Evolutionary conservation across 2,888 invertebrate species (phyloP), one percentile per base, ranked within the genome.

Genomic region (Caenorhabditis angaria): DNA sequence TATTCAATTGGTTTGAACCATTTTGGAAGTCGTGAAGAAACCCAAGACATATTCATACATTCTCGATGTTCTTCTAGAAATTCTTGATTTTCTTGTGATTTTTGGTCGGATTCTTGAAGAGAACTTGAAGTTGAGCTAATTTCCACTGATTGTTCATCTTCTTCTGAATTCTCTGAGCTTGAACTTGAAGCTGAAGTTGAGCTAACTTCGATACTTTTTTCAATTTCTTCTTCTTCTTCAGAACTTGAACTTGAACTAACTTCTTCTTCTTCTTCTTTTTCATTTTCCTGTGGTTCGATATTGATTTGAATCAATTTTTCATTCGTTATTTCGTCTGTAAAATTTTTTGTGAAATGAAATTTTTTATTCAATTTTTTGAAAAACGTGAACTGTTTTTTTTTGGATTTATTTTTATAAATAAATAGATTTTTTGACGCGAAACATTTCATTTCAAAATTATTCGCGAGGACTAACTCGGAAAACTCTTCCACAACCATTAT

Each of bases 1-100:
- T 84, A 84, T 50, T 66, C 65, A 5, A 59, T 53, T 0, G 89
- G 89, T 18, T 78, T 25, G 10, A 88, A 66, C 18, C 70, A 67
- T 12, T 50, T 66, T 1, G 89, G 89, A 29, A 89, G 83, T n/a
- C 88, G 86, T 14, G 55, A 18, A 2, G 32, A 54, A 6, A 2
- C 87, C 88, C 89, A 24, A 87, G 88, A 74, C 86, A 89, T 14
- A 24, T 59, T 60, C 24, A 79, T 62, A 41, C 81, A 80, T 67
- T 81, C 10, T 10, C 41, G 41, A 41, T 32, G 32, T 5, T 32
- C 32, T 32, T 32, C 32, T 56, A 10, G 25, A 18, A 29, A 18
- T 24, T n/a, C n/a, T 55, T 28, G 55, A 29, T 14, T 18, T 2
- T n/a, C n/a, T n/a, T 5, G 32, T 32, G 32, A 32, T 10, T 5